Conservation (phyloP, 2,113 vertebrate species). For the Rhea americana region DNA sequence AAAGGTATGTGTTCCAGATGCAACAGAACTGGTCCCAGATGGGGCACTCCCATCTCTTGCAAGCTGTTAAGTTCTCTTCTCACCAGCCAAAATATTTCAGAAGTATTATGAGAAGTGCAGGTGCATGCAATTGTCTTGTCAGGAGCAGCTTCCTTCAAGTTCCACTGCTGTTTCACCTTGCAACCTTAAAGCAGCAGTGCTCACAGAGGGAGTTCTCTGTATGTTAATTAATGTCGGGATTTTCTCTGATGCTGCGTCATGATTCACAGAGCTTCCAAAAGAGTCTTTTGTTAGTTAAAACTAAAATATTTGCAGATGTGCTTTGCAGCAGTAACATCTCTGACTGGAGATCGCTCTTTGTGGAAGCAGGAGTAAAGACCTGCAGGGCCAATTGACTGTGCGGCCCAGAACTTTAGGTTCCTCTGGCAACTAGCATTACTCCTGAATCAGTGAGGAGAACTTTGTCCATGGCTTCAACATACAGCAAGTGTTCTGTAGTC, state of each 20-base stretch:
- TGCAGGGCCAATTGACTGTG: not conserved
- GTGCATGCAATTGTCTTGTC: not conserved
- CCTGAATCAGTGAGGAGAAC: not conserved
- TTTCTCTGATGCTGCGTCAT: not conserved
- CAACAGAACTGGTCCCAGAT: not conserved
- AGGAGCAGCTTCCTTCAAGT: not conserved
- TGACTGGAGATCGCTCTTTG: not conserved
- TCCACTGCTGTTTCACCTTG: not conserved
- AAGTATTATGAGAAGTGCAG: slow-evolving; percentile 7
- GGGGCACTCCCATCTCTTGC: not conserved
- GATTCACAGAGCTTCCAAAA: slow-evolving; percentile 17
- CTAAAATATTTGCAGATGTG: slow-evolving; percentile 48
- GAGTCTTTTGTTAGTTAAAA: not conserved
- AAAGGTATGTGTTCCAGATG: not conserved
- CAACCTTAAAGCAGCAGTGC: not conserved
- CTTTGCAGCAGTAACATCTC: slow-evolving; percentile 13
- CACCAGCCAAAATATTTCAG: not conserved
- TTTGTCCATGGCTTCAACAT: not conserved
- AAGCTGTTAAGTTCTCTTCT: not conserved
- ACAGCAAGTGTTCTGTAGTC: not conserved
- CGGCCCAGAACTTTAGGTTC: not conserved
- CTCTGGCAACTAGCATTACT: not conserved
- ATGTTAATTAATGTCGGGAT: slow-evolving; percentile 15
- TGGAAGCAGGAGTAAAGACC: not conserved
- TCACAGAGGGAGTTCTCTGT: not conserved